Evolutionary conservation across 2,113 vertebrate genomes (phyloP).

Genomic region (Gymnocephalus cernua): DNA sequence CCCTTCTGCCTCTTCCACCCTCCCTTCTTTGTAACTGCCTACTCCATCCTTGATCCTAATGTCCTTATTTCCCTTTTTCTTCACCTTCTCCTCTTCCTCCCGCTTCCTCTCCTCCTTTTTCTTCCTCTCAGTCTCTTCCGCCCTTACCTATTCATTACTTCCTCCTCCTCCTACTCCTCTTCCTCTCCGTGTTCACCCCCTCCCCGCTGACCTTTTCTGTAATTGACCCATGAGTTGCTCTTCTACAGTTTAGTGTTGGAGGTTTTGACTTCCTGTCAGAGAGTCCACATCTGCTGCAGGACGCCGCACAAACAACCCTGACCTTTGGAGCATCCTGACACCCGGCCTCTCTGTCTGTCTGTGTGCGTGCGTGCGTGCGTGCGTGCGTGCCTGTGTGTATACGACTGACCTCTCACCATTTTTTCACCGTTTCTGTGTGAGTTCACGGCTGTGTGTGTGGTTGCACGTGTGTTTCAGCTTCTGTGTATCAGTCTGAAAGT

Average conservation of each 20-base stretch:
- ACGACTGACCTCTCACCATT: conserved; percentile 36
- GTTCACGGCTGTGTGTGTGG: conserved; percentile 29
- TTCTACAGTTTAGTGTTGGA: conserved; percentile 78
- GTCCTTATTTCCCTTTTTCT: too few relatives aligned
- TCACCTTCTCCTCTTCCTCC: too few relatives aligned
- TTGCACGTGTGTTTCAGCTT: conserved; percentile 26
- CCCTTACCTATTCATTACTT: not conserved
- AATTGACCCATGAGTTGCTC: conserved; percentile 89
- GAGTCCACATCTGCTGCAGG: conserved; percentile 87
- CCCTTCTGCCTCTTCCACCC: not conserved
- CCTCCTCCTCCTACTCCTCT: not conserved
- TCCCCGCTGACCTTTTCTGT: conserved; percentile 83
- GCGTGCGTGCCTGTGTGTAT: conserved; percentile 18
- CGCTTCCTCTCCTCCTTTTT: not conserved
- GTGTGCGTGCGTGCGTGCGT: conserved; percentile 14
- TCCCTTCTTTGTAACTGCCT: accelerated
- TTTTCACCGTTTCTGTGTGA: conserved; percentile 51
- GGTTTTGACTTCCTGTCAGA: conserved; percentile 87
- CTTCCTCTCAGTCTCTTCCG: not conserved
- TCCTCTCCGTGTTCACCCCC: not conserved
- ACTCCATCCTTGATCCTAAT: not conserved
- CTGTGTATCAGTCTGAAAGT: conserved; percentile 49
- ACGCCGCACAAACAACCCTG: conserved; percentile 85
- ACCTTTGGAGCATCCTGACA: conserved; percentile 83
- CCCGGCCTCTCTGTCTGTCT: conserved; percentile 21